Percentiles rank a stretch among this genome's conserved stretches.
phyloP scores from a whole-genome alignment of 2,797 vertebrate genomes.

The Epinephelus malabaricus region DNA sequence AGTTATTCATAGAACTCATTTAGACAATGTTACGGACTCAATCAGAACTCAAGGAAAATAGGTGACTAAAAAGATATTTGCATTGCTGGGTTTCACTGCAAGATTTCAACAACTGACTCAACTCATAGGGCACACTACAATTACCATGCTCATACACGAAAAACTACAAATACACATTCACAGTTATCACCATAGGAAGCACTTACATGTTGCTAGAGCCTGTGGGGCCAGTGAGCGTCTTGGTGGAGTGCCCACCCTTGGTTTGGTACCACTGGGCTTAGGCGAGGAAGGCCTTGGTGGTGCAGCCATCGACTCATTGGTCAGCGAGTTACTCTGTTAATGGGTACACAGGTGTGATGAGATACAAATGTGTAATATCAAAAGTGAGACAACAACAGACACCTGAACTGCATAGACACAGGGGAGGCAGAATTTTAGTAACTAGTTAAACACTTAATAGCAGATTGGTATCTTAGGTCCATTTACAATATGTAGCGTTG shows the following conservation, averaged over 20 bases:
- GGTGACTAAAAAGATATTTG: neutral
- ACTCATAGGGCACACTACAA: neutral
- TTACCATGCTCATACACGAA: neutral
- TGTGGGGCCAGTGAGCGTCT: constrained; percentile 57
- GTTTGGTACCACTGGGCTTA: constrained; percentile 60
- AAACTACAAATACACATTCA: neutral
- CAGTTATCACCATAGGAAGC: constrained; percentile 22
- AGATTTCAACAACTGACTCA: neutral
- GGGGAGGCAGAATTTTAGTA: neutral
- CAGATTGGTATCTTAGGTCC: no score
- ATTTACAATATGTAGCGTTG: no score
- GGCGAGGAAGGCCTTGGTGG: constrained; percentile 69
- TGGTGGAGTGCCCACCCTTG: constrained; percentile 65
- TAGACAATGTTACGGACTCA: neutral
- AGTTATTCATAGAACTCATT: neutral
- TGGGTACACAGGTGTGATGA: constrained; percentile 12
- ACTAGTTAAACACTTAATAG: neutral
- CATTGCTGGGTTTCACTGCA: rapidly evolving
- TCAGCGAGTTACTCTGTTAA: constrained; percentile 74
- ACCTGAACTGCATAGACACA: neutral
- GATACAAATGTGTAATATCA: neutral
- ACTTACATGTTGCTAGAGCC: constrained; percentile 44
- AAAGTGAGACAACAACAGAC: neutral
- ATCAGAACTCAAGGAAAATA: neutral
- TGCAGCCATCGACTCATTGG: constrained; percentile 65